A percentile compares a stretch with the other conserved stretches of the same genome.
Evolutionary conservation across 2,797 vertebrate species (phyloP).

Genomic region (Rhinogobio ventralis): DNA sequence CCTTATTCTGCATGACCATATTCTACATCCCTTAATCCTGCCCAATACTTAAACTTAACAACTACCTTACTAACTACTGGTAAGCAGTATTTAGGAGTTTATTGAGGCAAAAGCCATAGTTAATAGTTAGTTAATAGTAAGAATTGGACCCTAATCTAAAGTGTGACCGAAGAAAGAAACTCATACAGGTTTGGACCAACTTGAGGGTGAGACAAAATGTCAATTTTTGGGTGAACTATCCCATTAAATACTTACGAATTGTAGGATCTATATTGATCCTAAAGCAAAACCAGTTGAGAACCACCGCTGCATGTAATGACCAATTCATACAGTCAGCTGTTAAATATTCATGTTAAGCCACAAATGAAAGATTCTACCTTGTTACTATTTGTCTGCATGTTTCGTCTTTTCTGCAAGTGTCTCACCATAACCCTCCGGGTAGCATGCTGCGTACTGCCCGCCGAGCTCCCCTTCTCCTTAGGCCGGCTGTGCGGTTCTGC

Average conservation of each 20-base stretch:
- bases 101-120: too few species aligned
- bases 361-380: constrained; percentile 14
- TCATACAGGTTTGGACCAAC: too few species aligned
- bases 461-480: constrained; percentile 21
- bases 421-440: constrained; percentile 17
- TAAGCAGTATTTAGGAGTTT: too few species aligned
- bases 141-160: too few species aligned
- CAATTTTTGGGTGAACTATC: too few species aligned
- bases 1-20: too few species aligned
- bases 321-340: constrained; percentile 2
- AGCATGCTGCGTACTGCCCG: constrained; percentile 35
- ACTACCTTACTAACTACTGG: too few species aligned
- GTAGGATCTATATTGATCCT: neutral
- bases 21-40: too few species aligned
- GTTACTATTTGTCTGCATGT: constrained; percentile 25
- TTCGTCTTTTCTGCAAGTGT: constrained; percentile 41
- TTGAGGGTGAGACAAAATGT: too few species aligned
- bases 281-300: neutral
- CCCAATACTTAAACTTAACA: too few species aligned
- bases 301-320: neutral
- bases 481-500: constrained; percentile 51
- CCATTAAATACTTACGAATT: neutral
- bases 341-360: neutral
- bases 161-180: too few species aligned
- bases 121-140: too few species aligned